A percentile compares a stretch with the other conserved stretches of the same genome.
These are phyloP conservation scores for Caenorhabditis imperialis DNA, from an alignment of 2,888 invertebrate species.

Conservation along the genomic window DNA sequence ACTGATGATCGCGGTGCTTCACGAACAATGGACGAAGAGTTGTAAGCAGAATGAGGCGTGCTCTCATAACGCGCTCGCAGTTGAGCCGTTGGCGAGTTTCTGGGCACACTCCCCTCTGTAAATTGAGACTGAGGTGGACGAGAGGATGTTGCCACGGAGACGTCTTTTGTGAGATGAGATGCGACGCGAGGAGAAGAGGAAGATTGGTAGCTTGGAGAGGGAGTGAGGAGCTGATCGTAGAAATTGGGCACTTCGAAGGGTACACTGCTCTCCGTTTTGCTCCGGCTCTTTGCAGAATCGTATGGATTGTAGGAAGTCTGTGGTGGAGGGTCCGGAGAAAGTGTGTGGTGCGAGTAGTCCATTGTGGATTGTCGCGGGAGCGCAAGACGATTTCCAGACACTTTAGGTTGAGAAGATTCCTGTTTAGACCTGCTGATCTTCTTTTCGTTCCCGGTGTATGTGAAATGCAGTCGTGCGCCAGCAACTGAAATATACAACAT, in stretches of 20 bases:
- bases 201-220: no score
- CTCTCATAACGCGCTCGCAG: conserved; percentile 5
- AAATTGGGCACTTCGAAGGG: conserved; percentile 3
- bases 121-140: not conserved
- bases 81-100: not conserved
- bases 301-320: not conserved
- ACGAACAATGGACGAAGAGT: not conserved
- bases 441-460: conserved; percentile 22
- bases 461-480: conserved; percentile 27
- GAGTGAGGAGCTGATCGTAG: not conserved
- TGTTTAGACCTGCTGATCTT: conserved; percentile 3
- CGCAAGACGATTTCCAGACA: not conserved
- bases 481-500: conserved; percentile 25
- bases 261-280: not conserved
- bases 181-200: conserved; percentile 11
- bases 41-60: not conserved
- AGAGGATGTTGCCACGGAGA: conserved; percentile 29
- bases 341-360: not conserved
- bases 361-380: conserved; percentile 19
- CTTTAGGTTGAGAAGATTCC: not conserved
- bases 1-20: conserved; percentile 12
- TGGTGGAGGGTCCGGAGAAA: not conserved
- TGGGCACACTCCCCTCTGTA: not conserved
- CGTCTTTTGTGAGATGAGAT: conserved; percentile 13
- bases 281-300: not conserved